A percentile compares a stretch with the other conserved stretches of the same genome.
Evolutionary conservation across 53 echinoderm and acorn worm genomes (phyloP).

Genomic region (Echinometra lucunter): DNA sequence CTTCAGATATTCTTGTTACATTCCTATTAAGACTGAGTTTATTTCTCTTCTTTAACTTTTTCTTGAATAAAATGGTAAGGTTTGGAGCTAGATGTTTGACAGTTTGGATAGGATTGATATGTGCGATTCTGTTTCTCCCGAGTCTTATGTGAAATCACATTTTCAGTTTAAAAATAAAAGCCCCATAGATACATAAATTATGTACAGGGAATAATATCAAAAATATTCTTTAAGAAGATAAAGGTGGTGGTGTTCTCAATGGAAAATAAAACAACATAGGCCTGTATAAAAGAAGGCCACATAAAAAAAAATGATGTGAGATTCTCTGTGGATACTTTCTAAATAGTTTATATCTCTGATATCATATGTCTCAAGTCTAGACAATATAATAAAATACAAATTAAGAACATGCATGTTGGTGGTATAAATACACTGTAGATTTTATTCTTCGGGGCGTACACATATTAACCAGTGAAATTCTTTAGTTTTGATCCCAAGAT

Average conservation of each 20-base stretch:
- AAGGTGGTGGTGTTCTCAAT: not conserved
- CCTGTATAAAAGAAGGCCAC: too few relatives aligned
- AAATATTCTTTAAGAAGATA: not conserved
- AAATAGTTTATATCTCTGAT: not conserved
- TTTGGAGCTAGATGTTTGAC: not conserved
- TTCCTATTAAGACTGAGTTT: not conserved
- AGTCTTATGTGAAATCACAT: too few relatives aligned
- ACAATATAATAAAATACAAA: not conserved
- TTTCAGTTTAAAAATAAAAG: too few relatives aligned
- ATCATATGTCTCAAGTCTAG: not conserved
- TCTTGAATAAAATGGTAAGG: too few relatives aligned
- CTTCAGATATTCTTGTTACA: not conserved
- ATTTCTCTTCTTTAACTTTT: not conserved
- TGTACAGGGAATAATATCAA: too few relatives aligned
- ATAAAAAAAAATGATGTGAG: not conserved
- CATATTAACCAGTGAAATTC: not conserved
- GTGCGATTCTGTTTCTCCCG: too few relatives aligned
- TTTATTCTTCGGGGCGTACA: not conserved
- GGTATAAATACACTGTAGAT: not conserved
- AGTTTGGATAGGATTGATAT: not conserved
- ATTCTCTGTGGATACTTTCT: not conserved
- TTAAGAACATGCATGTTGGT: not conserved
- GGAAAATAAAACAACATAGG: not conserved
- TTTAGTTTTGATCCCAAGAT: not conserved
- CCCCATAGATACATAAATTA: too few relatives aligned